phyloP scores from a whole-genome alignment of 2,113 vertebrate genomes.

The Alligator sinensis region DNA sequence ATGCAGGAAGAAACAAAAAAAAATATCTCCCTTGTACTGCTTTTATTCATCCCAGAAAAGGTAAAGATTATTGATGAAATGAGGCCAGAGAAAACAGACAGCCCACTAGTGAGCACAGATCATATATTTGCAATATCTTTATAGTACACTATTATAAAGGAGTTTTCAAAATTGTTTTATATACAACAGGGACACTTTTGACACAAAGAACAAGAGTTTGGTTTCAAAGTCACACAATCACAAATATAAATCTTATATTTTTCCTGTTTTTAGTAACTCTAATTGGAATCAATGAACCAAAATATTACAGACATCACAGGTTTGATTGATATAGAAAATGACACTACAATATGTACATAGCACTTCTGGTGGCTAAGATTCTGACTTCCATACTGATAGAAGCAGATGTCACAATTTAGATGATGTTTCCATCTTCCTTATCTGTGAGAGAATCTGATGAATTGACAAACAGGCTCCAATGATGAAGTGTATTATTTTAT shows the following conservation, averaged over 20 bases:
- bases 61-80: background rate
- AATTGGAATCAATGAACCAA: background rate
- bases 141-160: background rate
- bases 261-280: background rate
- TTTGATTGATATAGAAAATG: background rate
- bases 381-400: background rate
- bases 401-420: background rate
- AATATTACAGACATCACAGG: background rate
- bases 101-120: background rate
- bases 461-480: background rate
- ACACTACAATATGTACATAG: background rate
- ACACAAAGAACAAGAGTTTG: background rate
- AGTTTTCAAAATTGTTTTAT: background rate
- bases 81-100: background rate
- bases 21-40: background rate
- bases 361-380: background rate
- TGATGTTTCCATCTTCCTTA: background rate
- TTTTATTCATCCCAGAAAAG: background rate
- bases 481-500: background rate
- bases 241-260: background rate
- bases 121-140: background rate
- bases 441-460: background rate
- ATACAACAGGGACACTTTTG: fast-evolving
- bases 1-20: background rate
- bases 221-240: background rate